Evolutionary conservation across 1,140 invertebrate genomes (phyloP), one percentile per base, ranked within the genome.

Genomic region (Zaprionus lachaisei): DNA sequence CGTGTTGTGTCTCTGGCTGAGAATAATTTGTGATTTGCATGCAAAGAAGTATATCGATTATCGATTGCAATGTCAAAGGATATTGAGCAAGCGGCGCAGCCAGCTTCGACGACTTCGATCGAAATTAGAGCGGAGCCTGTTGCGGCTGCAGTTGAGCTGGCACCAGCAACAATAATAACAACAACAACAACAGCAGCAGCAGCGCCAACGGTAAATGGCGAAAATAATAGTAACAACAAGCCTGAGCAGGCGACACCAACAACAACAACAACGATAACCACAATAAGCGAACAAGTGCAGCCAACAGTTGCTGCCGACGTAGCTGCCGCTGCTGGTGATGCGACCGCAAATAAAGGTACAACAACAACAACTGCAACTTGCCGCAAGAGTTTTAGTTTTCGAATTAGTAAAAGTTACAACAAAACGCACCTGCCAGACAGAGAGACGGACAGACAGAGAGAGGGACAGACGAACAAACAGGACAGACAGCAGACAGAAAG

Each of bases 351-450:
- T 63, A 79, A 76, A 81, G 79, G 79, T 81, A 81, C 55, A 77
- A 77, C 58, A 62, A 65, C 26, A 66, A 57, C 34, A 64, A 14
- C 11, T 14, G n/a, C 49, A 65, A 22, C 54, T 55, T 57, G 60
- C 6, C n/a, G 61, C 12, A 26, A 41, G 28, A 67, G 54, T 56
- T 57, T 80, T 83, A 77, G 80, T 80, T 78, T 60, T 65, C 67
- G 67, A 55, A 70, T 74, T 80, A 84, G 85, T 89, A 89, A 89
- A 89, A 89, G 84, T 90, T 89, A 72, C 60, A 75, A 61, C 66
- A 80, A 78, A 86, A 69, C 84, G 83, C 77, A 89, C 4, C 37
- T 28, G 28, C 17, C 55, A 58, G 47, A 22, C 47, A 4, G 38
- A 31, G 6, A 31, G 28, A 38, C n/a, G 5, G 17, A 41, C 57